Evolutionary conservation across 1,140 invertebrate genomes (phyloP).

Genomic region (Formica exsecta): DNA sequence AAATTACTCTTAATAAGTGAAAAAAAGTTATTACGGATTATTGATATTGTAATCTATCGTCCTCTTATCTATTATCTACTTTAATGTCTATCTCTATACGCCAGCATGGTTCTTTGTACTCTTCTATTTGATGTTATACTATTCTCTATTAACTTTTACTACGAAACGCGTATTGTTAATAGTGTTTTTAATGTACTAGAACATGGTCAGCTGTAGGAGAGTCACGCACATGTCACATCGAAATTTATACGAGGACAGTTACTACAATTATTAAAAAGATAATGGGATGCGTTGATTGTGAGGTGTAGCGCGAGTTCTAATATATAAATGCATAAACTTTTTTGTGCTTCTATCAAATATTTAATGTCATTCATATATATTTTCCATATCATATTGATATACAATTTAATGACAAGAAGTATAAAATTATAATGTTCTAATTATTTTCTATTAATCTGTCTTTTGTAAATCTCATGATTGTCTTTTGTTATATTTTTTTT

Average conservation of each 20-base stretch:
- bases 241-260: slow-evolving; percentile 61
- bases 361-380: not conserved
- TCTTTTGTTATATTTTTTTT: too few species aligned
- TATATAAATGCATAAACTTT: slow-evolving; percentile 29
- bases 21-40: slow-evolving; percentile 83
- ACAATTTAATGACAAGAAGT: slow-evolving; percentile 17
- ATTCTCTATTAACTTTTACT: slow-evolving; percentile 85
- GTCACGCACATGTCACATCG: slow-evolving; percentile 69
- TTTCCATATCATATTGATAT: slow-evolving; percentile 8
- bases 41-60: slow-evolving; percentile 85
- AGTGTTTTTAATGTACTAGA: slow-evolving; percentile 79
- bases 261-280: slow-evolving; percentile 20
- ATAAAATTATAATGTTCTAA: not conserved
- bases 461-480: too few species aligned
- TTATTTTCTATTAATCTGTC: too few species aligned
- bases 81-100: slow-evolving; percentile 86
- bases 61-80: slow-evolving; percentile 84
- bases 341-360: slow-evolving; percentile 8
- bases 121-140: slow-evolving; percentile 85
- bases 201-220: slow-evolving; percentile 84
- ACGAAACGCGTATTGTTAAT: slow-evolving; percentile 82
- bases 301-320: slow-evolving; percentile 20
- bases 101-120: slow-evolving; percentile 85
- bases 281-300: slow-evolving; percentile 43
- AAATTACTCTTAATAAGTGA: slow-evolving; percentile 83